phyloP scores from a whole-genome alignment of 2,888 invertebrate genomes.

The Charanyca ferruginea region DNA sequence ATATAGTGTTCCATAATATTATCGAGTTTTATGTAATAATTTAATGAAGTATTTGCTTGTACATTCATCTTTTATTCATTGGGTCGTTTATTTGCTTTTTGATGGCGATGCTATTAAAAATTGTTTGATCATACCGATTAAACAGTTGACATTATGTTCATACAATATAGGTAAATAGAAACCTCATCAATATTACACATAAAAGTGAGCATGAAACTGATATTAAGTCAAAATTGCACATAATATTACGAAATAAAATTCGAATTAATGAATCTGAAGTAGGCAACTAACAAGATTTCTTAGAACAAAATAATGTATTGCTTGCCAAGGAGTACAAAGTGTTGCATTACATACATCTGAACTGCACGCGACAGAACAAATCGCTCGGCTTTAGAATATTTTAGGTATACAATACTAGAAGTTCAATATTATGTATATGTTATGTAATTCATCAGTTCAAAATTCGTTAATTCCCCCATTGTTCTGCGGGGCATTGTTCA shows the following conservation, averaged over 20 bases:
- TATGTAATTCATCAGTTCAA: slow-evolving; percentile 44
- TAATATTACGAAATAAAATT: background rate
- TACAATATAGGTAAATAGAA: slow-evolving; percentile 8
- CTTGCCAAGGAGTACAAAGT: slow-evolving; percentile 46
- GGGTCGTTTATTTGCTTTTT: slow-evolving; percentile 46
- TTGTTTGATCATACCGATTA: slow-evolving; percentile 36
- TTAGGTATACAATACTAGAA: slow-evolving; percentile 13
- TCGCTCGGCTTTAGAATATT: slow-evolving; percentile 5
- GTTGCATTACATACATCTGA: slow-evolving; percentile 40
- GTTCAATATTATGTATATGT: background rate
- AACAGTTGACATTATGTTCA: slow-evolving; percentile 22
- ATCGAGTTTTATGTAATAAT: slow-evolving; percentile 32
- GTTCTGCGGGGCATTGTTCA: slow-evolving; percentile 59
- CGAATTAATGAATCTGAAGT: slow-evolving; percentile 15
- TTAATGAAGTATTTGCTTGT: slow-evolving; percentile 20
- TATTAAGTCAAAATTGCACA: slow-evolving; percentile 10
- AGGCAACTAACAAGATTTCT: slow-evolving; percentile 14
- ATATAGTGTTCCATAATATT: slow-evolving; percentile 30
- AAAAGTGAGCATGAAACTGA: slow-evolving; percentile 23
- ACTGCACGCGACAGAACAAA: slow-evolving; percentile 15
- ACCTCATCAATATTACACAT: slow-evolving; percentile 15
- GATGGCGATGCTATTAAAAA: slow-evolving; percentile 42
- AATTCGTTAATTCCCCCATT: slow-evolving; percentile 63
- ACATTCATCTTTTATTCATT: slow-evolving; percentile 47
- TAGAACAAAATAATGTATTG: slow-evolving; percentile 20